A percentile compares a stretch with the other conserved stretches of the same genome.
Conservation (phyloP, 2,113 vertebrate species). For the Barnardius zonarius region DNA sequence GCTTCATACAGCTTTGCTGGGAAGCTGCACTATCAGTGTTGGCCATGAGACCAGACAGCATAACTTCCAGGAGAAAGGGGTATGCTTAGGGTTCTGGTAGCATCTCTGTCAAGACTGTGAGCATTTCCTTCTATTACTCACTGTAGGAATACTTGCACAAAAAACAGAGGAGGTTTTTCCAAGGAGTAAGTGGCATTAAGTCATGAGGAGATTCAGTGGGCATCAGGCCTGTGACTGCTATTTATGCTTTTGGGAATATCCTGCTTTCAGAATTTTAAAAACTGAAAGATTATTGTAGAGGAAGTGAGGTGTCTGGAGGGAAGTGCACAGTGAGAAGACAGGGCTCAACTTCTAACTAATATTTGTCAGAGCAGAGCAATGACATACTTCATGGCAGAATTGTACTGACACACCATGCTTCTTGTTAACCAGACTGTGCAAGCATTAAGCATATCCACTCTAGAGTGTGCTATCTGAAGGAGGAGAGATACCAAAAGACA, state of each 20-base stretch:
- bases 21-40: neutral
- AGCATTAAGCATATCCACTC: neutral
- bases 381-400: neutral
- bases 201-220: neutral
- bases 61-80: neutral
- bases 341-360: neutral
- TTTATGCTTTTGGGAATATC: neutral
- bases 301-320: neutral
- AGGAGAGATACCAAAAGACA: neutral
- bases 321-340: neutral
- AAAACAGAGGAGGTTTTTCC: neutral
- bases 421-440: neutral
- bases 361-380: neutral
- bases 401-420: neutral
- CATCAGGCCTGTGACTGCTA: neutral
- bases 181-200: neutral
- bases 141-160: neutral
- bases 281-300: neutral
- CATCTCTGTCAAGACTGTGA: neutral
- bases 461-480: neutral
- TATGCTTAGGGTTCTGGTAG: neutral
- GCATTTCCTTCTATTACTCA: neutral
- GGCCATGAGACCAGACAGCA: neutral
- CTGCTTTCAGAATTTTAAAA: neutral
- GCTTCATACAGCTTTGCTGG: neutral